Conservation (phyloP, 2,797 vertebrate species). For the Lophius americanus region DNA sequence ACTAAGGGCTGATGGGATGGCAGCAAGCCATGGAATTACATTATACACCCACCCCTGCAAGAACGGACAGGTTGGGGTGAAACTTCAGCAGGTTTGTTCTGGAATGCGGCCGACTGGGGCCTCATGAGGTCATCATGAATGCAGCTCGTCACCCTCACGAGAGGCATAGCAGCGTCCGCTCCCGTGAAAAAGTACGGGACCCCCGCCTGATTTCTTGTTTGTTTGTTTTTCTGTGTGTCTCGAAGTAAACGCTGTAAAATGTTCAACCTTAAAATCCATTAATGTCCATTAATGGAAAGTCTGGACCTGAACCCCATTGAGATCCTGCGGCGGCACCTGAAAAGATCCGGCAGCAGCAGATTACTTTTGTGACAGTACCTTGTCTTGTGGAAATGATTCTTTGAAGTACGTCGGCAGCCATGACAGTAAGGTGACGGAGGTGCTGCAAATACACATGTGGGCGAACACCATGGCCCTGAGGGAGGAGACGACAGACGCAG, state of each 20-base stretch:
- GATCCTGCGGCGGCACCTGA: too few species aligned
- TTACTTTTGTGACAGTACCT: constrained; percentile 70
- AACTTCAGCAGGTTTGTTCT: not conserved
- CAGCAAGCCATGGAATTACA: constrained; percentile 89
- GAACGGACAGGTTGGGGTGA: not conserved
- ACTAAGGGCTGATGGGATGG: constrained; percentile 83
- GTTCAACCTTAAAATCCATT: too few species aligned
- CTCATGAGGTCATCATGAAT: too few species aligned
- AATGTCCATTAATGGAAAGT: too few species aligned
- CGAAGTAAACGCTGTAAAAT: too few species aligned
- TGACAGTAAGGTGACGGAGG: constrained; percentile 87
- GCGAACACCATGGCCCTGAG: constrained; percentile 88
- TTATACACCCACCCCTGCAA: constrained; percentile 91
- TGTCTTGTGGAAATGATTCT: constrained; percentile 87
- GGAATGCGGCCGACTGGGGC: not conserved
- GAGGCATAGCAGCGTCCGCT: not conserved
- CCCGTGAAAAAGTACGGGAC: too few species aligned
- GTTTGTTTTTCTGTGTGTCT: too few species aligned
- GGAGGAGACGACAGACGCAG: not conserved
- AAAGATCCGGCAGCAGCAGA: too few species aligned
- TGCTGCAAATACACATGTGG: constrained; percentile 85
- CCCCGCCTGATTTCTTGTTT: too few species aligned
- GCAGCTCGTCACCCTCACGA: not conserved
- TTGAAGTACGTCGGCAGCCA: constrained; percentile 95
- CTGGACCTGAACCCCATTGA: too few species aligned